Conservation (phyloP, 2,888 invertebrate species). For the Mythimna ferrago region DNA sequence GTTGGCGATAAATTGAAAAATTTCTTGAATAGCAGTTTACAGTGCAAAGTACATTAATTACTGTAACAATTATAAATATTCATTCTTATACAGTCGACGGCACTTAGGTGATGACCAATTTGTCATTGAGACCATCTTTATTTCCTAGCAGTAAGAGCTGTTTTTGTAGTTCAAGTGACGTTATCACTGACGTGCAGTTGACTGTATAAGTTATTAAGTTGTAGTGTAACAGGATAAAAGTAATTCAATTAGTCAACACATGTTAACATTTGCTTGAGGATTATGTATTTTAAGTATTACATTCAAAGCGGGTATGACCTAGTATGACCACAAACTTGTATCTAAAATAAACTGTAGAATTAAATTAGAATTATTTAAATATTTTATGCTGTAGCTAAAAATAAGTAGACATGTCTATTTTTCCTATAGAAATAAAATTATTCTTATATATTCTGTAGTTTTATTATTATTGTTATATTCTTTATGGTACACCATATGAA, state of each 20-base stretch:
- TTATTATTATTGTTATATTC: conserved; percentile 11
- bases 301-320: background rate
- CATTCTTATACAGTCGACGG: background rate
- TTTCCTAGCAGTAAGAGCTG: background rate
- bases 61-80: background rate
- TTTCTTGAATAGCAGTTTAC: background rate
- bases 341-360: background rate
- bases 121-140: background rate
- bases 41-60: background rate
- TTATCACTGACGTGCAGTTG: too few species aligned
- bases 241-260: background rate
- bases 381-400: conserved; percentile 12
- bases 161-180: too few species aligned
- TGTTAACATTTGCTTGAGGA: background rate
- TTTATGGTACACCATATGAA: too few species aligned
- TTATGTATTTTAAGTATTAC: background rate
- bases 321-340: background rate
- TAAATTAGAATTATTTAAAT: too few species aligned
- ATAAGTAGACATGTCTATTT: conserved; percentile 58
- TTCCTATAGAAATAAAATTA: conserved; percentile 66
- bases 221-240: background rate
- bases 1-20: too few species aligned
- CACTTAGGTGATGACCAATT: background rate
- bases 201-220: too few species aligned
- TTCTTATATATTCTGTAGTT: conserved; percentile 57